These are phyloP conservation scores for Danio rerio DNA, from an alignment of 2,113 vertebrate species.

Conservation along the genomic window GRCz12tu NC_133185.1:5139001-5139500, in stretches of 20 bases:
- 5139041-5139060: no score
- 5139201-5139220: slow-evolving; percentile 19
- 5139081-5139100: no score
- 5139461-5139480: slow-evolving; percentile 4
- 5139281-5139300: slow-evolving; percentile 29
- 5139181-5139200: slow-evolving; percentile 5
- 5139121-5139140: no score
- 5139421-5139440: slow-evolving; percentile 11
- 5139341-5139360: slow-evolving; percentile 43
- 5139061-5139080: no score
- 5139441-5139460: neutral
- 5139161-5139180: neutral
- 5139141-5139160: neutral
- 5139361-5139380: neutral
- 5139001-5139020: no score
- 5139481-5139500: slow-evolving; percentile 29
- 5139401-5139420: slow-evolving; percentile 32
- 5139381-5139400: slow-evolving; percentile 39
- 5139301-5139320: slow-evolving; percentile 53
- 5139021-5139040: no score
- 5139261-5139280: neutral
- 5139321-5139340: slow-evolving; percentile 29
- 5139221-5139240: neutral
- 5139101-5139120: no score
- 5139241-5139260: neutral